Evolutionary conservation across 2,797 vertebrate genomes (phyloP).

Genomic region (Vipera ursinii): DNA sequence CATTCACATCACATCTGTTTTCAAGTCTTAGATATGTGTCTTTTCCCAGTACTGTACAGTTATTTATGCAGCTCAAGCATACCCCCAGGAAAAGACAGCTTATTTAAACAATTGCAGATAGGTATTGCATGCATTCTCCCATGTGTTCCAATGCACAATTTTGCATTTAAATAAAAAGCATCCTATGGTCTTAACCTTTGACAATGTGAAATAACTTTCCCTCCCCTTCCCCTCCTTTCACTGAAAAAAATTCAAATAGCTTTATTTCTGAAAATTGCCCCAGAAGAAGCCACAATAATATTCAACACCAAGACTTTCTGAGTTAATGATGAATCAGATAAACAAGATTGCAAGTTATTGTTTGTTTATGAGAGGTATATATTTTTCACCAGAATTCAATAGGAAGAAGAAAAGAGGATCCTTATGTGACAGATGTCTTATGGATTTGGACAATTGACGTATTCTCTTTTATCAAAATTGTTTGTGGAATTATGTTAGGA

Average conservation of each 20-base stretch:
- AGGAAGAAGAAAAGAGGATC: neutral
- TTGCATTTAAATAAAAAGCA: neutral
- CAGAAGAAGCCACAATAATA: neutral
- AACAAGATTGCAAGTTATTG: neutral
- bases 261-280: neutral
- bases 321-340: neutral
- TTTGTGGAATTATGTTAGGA: neutral
- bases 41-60: neutral
- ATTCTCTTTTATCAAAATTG: neutral
- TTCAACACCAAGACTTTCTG: neutral
- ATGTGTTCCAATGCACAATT: neutral
- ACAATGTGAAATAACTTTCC: neutral
- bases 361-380: neutral
- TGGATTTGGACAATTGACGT: neutral
- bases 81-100: neutral
- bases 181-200: neutral
- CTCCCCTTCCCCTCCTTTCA: neutral
- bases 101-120: neutral
- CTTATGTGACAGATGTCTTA: neutral
- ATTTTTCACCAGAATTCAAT: neutral
- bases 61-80: neutral
- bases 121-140: neutral
- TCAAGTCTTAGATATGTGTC: neutral
- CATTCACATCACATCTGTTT: neutral
- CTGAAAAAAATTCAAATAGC: neutral